Evolutionary conservation across 2,113 vertebrate species (phyloP).

Genomic region (Rhinopomastus cyanomelas): DNA sequence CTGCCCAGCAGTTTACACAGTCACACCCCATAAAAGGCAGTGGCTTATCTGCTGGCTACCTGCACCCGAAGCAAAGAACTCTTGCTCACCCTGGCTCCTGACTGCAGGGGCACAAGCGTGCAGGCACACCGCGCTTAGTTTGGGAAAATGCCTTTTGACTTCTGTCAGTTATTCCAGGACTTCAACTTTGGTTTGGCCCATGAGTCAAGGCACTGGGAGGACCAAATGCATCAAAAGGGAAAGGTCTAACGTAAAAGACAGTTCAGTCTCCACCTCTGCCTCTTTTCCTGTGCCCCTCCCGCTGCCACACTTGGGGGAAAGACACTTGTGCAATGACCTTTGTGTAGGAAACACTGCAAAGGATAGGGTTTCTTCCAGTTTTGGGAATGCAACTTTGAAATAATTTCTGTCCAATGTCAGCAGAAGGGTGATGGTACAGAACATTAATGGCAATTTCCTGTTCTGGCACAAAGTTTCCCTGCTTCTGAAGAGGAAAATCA

Average conservation of each 20-base stretch:
- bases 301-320: not conserved
- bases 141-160: not conserved
- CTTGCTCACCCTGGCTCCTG: not conserved
- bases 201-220: not conserved
- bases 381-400: not conserved
- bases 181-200: not conserved
- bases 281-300: not conserved
- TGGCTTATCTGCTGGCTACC: not conserved
- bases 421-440: not conserved
- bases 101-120: not conserved
- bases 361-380: not conserved
- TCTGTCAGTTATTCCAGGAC: not conserved
- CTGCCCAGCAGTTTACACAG: not conserved
- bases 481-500: not conserved
- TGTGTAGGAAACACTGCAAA: not conserved
- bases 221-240: not conserved
- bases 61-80: not conserved
- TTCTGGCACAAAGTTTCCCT: not conserved
- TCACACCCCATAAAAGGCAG: not conserved
- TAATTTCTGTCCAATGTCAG: not conserved
- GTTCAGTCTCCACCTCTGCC: not conserved
- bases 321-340: not conserved
- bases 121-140: rapidly evolving
- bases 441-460: not conserved
- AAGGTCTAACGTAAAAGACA: not conserved